A percentile compares a stretch with the other conserved stretches of the same genome.
Conservation (phyloP, 1,140 invertebrate species). For the Zeugodacus cucurbitae region DNA sequence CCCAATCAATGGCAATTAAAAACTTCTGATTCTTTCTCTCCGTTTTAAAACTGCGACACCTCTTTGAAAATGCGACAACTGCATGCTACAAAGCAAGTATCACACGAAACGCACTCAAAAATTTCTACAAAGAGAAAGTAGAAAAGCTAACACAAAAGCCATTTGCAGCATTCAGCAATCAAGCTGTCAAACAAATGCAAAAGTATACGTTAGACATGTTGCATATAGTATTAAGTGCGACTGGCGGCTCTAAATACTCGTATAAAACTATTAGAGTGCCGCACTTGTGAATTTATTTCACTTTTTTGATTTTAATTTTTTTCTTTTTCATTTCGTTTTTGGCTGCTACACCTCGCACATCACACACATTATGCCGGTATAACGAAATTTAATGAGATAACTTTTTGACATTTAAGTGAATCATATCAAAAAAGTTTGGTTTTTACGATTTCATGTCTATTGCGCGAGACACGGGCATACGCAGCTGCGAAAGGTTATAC, state of each 20-base stretch:
- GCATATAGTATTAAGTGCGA: not conserved
- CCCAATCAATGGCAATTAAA: too few species aligned
- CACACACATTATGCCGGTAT: not conserved
- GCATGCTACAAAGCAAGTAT: too few species aligned
- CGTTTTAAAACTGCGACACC: too few species aligned
- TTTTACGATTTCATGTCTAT: not conserved
- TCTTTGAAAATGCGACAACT: too few species aligned
- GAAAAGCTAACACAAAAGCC: not conserved
- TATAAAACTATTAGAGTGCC: not conserved
- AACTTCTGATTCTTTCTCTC: too few species aligned
- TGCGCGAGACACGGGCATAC: not conserved
- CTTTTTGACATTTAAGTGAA: constrained; percentile 18
- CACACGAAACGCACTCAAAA: not conserved
- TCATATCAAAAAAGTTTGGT: constrained; percentile 22
- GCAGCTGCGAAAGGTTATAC: not conserved
- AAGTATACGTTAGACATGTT: not conserved
- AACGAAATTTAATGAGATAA: constrained; percentile 22
- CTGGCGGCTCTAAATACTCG: not conserved
- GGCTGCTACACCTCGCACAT: too few species aligned
- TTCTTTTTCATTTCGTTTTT: too few species aligned
- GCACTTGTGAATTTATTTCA: not conserved
- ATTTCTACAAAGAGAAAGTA: not conserved
- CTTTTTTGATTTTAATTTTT: too few species aligned
- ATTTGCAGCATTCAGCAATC: not conserved
- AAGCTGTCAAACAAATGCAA: not conserved